A percentile compares a stretch with the other conserved stretches of the same genome.
Evolutionary conservation across 2,888 invertebrate species (phyloP).

Genomic region (Epiblema foenella): DNA sequence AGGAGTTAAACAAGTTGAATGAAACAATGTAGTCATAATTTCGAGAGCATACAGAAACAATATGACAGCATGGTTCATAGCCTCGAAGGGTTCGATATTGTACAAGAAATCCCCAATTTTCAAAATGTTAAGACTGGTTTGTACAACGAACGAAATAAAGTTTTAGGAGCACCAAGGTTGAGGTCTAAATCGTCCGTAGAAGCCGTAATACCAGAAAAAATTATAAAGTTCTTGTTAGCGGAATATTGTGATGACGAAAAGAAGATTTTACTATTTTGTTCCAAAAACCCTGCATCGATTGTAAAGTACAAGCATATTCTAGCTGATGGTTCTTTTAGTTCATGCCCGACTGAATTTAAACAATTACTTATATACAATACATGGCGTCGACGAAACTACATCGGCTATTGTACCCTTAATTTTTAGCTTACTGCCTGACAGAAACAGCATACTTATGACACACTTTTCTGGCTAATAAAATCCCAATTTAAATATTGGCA

Average conservation of each 20-base stretch:
- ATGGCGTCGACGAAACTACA: conserved; percentile 8
- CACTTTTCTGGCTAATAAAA: conserved; percentile 1
- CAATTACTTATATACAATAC: conserved; percentile 19
- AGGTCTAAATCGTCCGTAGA: conserved; percentile 18
- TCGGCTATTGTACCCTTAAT: too few species aligned
- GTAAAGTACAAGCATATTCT: conserved; percentile 18
- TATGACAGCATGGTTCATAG: conserved; percentile 18
- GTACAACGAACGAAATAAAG: conserved; percentile 44
- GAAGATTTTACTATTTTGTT: conserved; percentile 16
- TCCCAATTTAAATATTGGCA: background rate
- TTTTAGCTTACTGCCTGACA: too few species aligned
- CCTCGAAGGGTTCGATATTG: conserved; percentile 27
- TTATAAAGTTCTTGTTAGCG: conserved; percentile 16
- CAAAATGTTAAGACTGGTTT: conserved; percentile 36
- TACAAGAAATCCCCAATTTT: conserved; percentile 16
- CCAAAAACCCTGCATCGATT: conserved; percentile 14
- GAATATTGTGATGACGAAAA: conserved; percentile 33
- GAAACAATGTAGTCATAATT: conserved; percentile 25
- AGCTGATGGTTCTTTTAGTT: conserved; percentile 36
- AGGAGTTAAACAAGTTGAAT: conserved; percentile 13
- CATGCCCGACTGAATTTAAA: conserved; percentile 24
- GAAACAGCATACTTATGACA: too few species aligned
- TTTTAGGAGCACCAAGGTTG: conserved; percentile 35
- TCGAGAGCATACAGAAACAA: conserved; percentile 31
- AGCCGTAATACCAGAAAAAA: conserved; percentile 9